These are phyloP conservation scores for Chlorodrepanis virens DNA, from an alignment of 2,113 vertebrate genomes.

Conservation along the genomic window DNA sequence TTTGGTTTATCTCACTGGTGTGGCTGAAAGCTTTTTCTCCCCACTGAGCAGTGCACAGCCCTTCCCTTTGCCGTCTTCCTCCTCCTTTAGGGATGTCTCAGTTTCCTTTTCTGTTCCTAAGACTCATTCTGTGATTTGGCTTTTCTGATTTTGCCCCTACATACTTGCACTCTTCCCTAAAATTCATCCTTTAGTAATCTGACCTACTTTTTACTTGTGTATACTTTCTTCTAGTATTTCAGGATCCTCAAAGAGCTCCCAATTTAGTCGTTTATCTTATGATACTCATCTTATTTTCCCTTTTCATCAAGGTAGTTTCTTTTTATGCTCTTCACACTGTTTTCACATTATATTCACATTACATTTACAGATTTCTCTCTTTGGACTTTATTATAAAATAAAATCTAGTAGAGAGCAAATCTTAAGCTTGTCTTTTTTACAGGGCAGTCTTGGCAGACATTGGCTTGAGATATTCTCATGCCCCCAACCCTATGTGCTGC, in stretches of 20 bases:
- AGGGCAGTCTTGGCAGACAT: background rate
- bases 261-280: background rate
- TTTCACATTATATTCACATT: background rate
- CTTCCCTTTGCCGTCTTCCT: background rate
- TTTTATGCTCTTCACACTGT: background rate
- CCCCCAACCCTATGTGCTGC: background rate
- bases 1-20: background rate
- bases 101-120: background rate
- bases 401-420: background rate
- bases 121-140: background rate
- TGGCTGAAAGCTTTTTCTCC: background rate
- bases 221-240: slow-evolving; percentile 41
- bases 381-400: background rate
- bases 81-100: background rate
- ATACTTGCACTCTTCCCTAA: slow-evolving; percentile 3
- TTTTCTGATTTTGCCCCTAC: slow-evolving; percentile 16
- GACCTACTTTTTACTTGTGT: slow-evolving; percentile 29
- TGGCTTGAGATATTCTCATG: background rate
- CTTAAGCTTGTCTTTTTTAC: background rate
- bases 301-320: background rate
- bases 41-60: background rate
- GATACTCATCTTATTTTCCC: background rate
- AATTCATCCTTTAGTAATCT: slow-evolving; percentile 28
- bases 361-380: background rate
- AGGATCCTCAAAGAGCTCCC: background rate